A percentile compares a stretch with the other conserved stretches of the same genome.
Evolutionary conservation across 2,888 invertebrate genomes (phyloP).

Genomic region (Gymnocheta viridis): DNA sequence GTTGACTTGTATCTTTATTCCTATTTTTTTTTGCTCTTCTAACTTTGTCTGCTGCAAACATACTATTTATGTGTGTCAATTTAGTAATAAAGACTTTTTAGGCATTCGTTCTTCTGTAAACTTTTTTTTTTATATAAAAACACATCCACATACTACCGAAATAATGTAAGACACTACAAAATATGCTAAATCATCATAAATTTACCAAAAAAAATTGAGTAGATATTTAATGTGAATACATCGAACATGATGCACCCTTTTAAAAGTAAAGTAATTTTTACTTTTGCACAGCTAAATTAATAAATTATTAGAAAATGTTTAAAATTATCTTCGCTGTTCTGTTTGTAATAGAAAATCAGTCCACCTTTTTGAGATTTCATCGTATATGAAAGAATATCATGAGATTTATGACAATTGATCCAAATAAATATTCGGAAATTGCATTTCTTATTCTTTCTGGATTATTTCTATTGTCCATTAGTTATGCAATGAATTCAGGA

Average conservation of each 20-base stretch:
- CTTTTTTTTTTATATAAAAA: neutral
- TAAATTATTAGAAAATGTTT: too few species aligned
- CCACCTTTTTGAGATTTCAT: too few species aligned
- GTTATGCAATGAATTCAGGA: too few species aligned
- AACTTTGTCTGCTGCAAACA: neutral
- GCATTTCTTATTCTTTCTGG: constrained; percentile 26
- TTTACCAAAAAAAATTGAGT: constrained; percentile 7
- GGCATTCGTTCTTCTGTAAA: neutral
- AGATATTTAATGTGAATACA: neutral
- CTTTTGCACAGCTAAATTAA: too few species aligned
- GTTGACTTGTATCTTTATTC: constrained; percentile 32
- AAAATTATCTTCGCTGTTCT: too few species aligned
- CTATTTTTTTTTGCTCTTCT: neutral
- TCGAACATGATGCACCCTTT: neutral
- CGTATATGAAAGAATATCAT: too few species aligned
- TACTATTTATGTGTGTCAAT: constrained; percentile 49
- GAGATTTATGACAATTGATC: too few species aligned
- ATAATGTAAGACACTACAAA: constrained; percentile 18
- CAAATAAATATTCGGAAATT: constrained; percentile 24
- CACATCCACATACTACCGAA: neutral
- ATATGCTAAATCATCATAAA: constrained; percentile 65
- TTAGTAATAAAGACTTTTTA: constrained; percentile 50
- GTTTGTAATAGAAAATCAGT: too few species aligned
- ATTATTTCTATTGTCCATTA: constrained; percentile 17
- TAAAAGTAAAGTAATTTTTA: too few species aligned